These are phyloP conservation scores for Ephialtes manifestator DNA, from an alignment of 2,888 invertebrate genomes.

Conservation along the genomic window DNA sequence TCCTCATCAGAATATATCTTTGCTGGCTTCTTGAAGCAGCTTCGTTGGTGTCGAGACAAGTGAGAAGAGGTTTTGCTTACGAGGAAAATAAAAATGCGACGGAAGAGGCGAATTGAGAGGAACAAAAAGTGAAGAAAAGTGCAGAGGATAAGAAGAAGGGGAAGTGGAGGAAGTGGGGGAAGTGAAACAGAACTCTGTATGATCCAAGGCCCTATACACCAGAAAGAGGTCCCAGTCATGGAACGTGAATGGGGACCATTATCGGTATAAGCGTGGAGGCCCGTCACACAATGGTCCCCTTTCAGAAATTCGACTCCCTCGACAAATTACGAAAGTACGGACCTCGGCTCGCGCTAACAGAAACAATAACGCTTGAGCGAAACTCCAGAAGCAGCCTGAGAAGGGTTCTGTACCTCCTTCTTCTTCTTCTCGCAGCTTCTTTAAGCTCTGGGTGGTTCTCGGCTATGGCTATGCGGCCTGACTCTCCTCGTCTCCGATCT, in stretches of 20 bases:
- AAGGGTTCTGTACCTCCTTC: conserved; percentile 6
- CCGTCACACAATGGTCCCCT: conserved; percentile 78
- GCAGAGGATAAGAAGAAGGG: neutral
- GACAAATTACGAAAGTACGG: conserved; percentile 79
- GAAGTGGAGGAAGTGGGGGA: neutral
- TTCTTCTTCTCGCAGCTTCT: conserved; percentile 33
- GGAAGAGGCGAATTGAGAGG: conserved; percentile 20
- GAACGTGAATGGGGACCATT: conserved; percentile 80
- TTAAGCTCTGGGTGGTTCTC: conserved; percentile 10
- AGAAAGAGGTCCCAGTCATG: conserved; percentile 68
- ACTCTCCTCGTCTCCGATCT: conserved; percentile 20
- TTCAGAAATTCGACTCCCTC: conserved; percentile 81
- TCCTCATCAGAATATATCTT: conserved; percentile 22
- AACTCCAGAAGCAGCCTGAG: conserved; percentile 34
- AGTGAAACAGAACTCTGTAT: conserved; percentile 29
- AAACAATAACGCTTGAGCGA: conserved; percentile 77
- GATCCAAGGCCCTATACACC: conserved; percentile 51
- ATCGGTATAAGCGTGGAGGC: conserved; percentile 70
- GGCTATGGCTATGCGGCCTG: conserved; percentile 16
- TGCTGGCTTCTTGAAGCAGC: conserved; percentile 4
- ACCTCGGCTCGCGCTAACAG: conserved; percentile 68
- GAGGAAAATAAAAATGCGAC: conserved; percentile 50
- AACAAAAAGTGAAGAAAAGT: conserved; percentile 21
- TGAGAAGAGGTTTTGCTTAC: conserved; percentile 34
- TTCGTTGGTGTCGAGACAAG: conserved; percentile 14